A percentile compares a stretch with the other conserved stretches of the same genome.
These are phyloP conservation scores for Uloborus plumipes DNA, from an alignment of 2,888 invertebrate species.

Conservation along the genomic window DNA sequence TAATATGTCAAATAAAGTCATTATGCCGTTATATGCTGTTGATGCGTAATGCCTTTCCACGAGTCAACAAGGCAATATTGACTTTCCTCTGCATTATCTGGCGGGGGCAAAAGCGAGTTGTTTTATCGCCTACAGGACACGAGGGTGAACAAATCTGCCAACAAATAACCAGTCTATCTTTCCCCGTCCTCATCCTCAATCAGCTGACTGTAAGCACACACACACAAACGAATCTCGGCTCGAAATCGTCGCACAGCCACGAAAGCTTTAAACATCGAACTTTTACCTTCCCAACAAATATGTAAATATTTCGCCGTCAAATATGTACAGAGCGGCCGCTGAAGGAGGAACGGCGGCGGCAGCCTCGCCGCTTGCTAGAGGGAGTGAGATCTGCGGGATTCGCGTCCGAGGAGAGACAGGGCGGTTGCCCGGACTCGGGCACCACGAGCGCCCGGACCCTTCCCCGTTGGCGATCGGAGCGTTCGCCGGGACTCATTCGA, in stretches of 20 bases:
- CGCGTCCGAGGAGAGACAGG: background rate
- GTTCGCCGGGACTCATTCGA: no score
- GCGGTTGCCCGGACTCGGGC: background rate
- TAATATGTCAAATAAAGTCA: constrained; percentile 58
- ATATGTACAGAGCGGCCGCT: constrained; percentile 49
- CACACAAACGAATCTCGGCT: constrained; percentile 45
- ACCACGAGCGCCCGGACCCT: background rate
- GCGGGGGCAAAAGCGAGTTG: constrained; percentile 30
- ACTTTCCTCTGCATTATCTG: constrained; percentile 54
- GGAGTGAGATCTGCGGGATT: background rate
- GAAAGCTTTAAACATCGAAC: constrained; percentile 51
- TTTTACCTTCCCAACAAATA: constrained; percentile 60
- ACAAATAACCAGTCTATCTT: constrained; percentile 53
- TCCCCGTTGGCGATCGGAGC: no score
- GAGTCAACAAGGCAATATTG: constrained; percentile 55
- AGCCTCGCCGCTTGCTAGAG: constrained; percentile 2
- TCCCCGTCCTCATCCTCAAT: constrained; percentile 32
- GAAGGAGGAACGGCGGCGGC: constrained; percentile 6
- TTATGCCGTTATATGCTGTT: constrained; percentile 31
- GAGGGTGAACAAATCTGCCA: constrained; percentile 20
- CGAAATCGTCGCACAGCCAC: constrained; percentile 30
- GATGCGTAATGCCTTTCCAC: constrained; percentile 40
- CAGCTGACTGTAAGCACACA: constrained; percentile 57
- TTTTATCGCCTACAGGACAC: constrained; percentile 54
- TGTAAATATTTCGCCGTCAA: constrained; percentile 63